These are phyloP conservation scores for Chrysina gloriosa DNA, from an alignment of 2,888 invertebrate genomes.

Conservation along the genomic window DNA sequence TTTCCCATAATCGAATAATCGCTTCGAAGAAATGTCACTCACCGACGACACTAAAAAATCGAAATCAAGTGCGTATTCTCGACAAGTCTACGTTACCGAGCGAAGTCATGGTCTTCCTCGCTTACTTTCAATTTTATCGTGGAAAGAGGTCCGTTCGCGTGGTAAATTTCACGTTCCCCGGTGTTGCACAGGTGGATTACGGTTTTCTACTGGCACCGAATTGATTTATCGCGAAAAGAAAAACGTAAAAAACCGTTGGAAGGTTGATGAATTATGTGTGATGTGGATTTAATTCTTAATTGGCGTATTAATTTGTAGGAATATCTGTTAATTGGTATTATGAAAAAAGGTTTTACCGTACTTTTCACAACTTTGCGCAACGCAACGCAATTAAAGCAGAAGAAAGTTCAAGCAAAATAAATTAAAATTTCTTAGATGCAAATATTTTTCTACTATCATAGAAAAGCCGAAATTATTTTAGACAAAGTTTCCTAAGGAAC, in stretches of 20 bases:
- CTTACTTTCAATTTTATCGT: constrained; percentile 8
- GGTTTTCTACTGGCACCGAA: background rate
- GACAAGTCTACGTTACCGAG: background rate
- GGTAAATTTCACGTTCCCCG: background rate
- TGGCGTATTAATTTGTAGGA: too few relatives aligned
- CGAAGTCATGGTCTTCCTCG: background rate
- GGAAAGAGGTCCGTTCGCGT: background rate
- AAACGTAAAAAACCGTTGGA: background rate
- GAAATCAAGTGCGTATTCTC: background rate
- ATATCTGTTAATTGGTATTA: too few relatives aligned
- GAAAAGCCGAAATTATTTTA: too few relatives aligned
- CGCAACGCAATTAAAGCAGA: too few relatives aligned
- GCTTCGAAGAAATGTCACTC: background rate
- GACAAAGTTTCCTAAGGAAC: too few relatives aligned
- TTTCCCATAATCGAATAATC: constrained; percentile 43
- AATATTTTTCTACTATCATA: too few relatives aligned
- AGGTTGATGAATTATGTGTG: too few relatives aligned
- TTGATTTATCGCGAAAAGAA: background rate
- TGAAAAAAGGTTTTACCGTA: too few relatives aligned
- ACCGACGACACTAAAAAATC: background rate
- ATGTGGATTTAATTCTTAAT: too few relatives aligned
- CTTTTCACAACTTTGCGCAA: too few relatives aligned
- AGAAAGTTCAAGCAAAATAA: too few relatives aligned
- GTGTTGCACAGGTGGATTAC: background rate
- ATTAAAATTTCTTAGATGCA: too few relatives aligned